phyloP scores from a whole-genome alignment of 2,113 vertebrate genomes.

The Gavialis gangeticus region DNA sequence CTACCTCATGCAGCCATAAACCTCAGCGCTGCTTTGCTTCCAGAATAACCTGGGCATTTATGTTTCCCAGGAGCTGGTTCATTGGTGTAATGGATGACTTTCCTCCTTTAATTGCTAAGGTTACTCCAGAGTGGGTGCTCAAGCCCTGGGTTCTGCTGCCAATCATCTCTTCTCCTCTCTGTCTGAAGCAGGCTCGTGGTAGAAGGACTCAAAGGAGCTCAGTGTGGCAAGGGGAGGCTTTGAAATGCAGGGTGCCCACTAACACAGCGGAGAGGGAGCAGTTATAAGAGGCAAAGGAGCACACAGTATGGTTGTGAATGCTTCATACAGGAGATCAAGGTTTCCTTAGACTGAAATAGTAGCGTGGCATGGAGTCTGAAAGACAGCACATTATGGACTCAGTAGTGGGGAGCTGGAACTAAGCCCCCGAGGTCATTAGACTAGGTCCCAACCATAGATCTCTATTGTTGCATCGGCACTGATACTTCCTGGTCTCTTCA shows the following conservation, averaged over 20 bases:
- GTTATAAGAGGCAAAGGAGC: not conserved
- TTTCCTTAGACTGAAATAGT: not conserved
- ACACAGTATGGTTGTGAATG: accelerated
- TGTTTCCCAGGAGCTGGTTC: constrained; percentile 33
- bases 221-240: not conserved
- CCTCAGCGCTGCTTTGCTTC: not conserved
- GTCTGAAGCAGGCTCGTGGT: accelerated
- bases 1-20: not conserved
- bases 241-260: not conserved
- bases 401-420: not conserved
- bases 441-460: too few relatives aligned
- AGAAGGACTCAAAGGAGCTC: accelerated
- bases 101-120: constrained; percentile 31
- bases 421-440: not conserved
- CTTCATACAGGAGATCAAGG: not conserved
- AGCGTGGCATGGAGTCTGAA: accelerated
- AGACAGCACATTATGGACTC: accelerated
- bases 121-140: not conserved
- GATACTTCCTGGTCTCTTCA: too few relatives aligned
- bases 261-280: accelerated
- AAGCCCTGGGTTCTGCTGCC: not conserved
- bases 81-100: constrained; percentile 14
- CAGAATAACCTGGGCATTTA: not conserved
- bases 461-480: too few relatives aligned
- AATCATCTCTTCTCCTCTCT: accelerated